These are phyloP conservation scores for Eucera pruinosa DNA, from an alignment of 2,888 invertebrate species.

Conservation along the genomic window DNA sequence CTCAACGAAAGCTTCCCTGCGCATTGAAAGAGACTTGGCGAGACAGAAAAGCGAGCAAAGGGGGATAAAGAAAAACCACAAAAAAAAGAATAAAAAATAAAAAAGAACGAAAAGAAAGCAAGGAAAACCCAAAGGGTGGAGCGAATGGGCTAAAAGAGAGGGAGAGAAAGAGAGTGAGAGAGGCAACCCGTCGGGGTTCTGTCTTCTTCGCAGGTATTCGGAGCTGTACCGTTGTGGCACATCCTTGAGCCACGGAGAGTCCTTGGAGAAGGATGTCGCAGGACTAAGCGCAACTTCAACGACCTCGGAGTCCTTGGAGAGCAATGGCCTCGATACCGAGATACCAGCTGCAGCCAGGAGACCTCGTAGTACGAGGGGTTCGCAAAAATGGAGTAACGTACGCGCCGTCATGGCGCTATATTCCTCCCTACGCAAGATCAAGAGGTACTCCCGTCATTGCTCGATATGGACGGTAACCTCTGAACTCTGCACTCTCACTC, in stretches of 20 bases:
- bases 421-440: constrained; percentile 94
- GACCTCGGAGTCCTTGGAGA: constrained; percentile 80
- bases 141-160: constrained; percentile 35
- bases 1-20: background rate
- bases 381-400: constrained; percentile 94
- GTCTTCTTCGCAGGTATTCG: constrained; percentile 81
- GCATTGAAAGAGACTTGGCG: background rate
- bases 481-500: constrained; percentile 54
- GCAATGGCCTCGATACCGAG: constrained; percentile 76
- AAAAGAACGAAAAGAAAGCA: constrained; percentile 11
- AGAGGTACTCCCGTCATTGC: constrained; percentile 88
- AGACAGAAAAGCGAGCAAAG: background rate
- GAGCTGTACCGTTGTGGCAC: constrained; percentile 68
- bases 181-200: constrained; percentile 69
- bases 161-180: constrained; percentile 56
- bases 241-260: constrained; percentile 49
- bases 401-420: constrained; percentile 95
- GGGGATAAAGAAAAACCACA: background rate
- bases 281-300: constrained; percentile 80
- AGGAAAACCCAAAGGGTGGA: constrained; percentile 9
- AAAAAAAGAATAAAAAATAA: background rate
- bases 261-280: constrained; percentile 48
- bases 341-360: constrained; percentile 74
- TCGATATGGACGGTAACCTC: constrained; percentile 73
- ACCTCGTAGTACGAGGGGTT: constrained; percentile 80